These are phyloP conservation scores for Philaethria dido DNA, from an alignment of 2,888 invertebrate species.

Conservation along the genomic window DNA sequence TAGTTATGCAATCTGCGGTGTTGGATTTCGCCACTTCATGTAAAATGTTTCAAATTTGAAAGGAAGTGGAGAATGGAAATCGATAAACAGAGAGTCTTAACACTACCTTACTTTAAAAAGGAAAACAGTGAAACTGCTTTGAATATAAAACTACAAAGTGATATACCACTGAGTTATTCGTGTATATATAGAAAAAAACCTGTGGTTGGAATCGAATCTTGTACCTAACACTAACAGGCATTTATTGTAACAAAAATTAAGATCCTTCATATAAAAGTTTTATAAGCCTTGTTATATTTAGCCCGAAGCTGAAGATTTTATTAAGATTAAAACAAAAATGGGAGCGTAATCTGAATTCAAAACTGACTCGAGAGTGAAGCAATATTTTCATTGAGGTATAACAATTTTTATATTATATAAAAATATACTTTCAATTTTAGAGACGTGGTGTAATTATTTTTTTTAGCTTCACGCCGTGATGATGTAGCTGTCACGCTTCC, in stretches of 20 bases:
- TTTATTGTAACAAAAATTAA: conserved; percentile 10
- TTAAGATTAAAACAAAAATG: conserved; percentile 34
- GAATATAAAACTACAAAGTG: not conserved
- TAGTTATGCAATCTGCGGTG: too few species aligned
- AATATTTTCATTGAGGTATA: conserved; percentile 31
- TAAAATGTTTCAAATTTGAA: too few species aligned
- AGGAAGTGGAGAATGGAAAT: too few species aligned
- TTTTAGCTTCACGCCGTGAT: too few species aligned
- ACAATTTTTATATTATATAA: conserved; percentile 18
- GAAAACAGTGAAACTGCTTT: too few species aligned
- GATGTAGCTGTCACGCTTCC: too few species aligned
- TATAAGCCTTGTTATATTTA: conserved; percentile 19
- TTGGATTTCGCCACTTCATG: too few species aligned
- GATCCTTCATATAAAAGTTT: conserved; percentile 8
- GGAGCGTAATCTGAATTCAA: conserved; percentile 31
- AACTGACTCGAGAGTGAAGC: conserved; percentile 9
- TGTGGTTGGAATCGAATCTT: not conserved
- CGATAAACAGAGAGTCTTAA: too few species aligned
- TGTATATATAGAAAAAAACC: too few species aligned
- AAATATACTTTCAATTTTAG: conserved; percentile 19
- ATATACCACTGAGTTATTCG: too few species aligned
- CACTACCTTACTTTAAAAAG: too few species aligned
- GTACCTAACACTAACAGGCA: not conserved
- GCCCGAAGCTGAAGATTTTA: conserved; percentile 32
- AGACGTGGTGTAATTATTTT: not conserved